Percentiles rank a stretch among this genome's conserved stretches.
phyloP scores from a whole-genome alignment of 2,113 vertebrate species.

The Daboia siamensis region DNA sequence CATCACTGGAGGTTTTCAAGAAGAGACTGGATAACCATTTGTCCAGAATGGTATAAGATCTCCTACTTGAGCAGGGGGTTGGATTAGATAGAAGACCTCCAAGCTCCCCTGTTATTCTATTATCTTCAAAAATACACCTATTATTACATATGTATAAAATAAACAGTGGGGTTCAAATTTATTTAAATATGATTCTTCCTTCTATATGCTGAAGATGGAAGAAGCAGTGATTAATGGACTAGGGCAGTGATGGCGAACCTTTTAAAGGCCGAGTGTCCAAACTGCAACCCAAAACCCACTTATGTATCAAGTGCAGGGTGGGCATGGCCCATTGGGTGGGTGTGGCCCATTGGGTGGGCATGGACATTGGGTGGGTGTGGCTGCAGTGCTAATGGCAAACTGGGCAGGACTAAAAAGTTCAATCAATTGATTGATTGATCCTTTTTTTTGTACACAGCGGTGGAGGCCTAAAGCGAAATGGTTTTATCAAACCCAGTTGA shows the following conservation, averaged over 20 bases:
- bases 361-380: too few species aligned
- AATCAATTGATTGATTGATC: too few species aligned
- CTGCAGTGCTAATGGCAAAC: too few species aligned
- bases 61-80: neutral
- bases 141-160: neutral
- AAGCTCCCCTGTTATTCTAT: neutral
- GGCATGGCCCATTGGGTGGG: too few species aligned
- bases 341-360: too few species aligned
- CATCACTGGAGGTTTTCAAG: neutral
- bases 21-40: neutral
- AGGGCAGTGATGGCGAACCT: neutral
- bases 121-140: neutral
- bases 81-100: neutral
- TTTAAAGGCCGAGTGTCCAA: too few species aligned
- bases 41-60: neutral
- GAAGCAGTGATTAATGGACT: neutral
- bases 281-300: too few species aligned
- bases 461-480: too few species aligned
- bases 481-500: too few species aligned
- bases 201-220: neutral
- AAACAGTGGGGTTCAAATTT: neutral
- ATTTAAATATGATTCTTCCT: neutral
- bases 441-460: too few species aligned
- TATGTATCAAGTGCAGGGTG: too few species aligned
- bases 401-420: too few species aligned